Evolutionary conservation across 2,888 invertebrate species (phyloP).

Genomic region (Diloba caeruleocephala): DNA sequence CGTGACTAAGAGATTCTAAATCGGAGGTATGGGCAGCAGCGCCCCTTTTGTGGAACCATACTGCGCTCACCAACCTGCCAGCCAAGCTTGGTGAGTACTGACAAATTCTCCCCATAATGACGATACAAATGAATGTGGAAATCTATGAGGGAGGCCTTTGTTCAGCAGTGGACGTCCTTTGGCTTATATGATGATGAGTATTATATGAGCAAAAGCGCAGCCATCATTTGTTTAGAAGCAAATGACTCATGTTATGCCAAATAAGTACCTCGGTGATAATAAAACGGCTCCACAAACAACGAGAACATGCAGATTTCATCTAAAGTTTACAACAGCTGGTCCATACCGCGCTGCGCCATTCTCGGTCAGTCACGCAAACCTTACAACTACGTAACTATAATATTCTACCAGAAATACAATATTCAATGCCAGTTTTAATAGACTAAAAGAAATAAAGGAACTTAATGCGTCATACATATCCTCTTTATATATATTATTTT

Average conservation of each 20-base stretch:
- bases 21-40: too few relatives aligned
- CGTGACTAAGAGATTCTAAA: too few relatives aligned
- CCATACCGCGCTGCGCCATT: constrained; percentile 60
- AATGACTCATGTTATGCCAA: neutral
- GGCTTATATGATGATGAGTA: too few relatives aligned
- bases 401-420: constrained; percentile 5
- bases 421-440: constrained; percentile 33
- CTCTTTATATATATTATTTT: constrained; percentile 32
- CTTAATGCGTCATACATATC: constrained; percentile 26
- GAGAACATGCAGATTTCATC: constrained; percentile 51
- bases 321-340: constrained; percentile 58
- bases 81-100: too few relatives aligned
- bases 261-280: constrained; percentile 5
- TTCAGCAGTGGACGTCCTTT: too few relatives aligned
- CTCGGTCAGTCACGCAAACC: constrained; percentile 38
- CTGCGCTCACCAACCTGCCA: too few relatives aligned
- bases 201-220: too few relatives aligned
- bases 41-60: too few relatives aligned
- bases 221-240: too few relatives aligned
- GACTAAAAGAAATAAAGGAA: constrained; percentile 13
- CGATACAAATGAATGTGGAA: too few relatives aligned
- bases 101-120: too few relatives aligned
- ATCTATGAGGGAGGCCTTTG: too few relatives aligned
- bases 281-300: constrained; percentile 31
- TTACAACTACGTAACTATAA: constrained; percentile 31